Percentiles rank a stretch among this genome's conserved stretches.
phyloP scores from a whole-genome alignment of 2,113 vertebrate genomes.

The Pyxicephalus adspersus region DNA sequence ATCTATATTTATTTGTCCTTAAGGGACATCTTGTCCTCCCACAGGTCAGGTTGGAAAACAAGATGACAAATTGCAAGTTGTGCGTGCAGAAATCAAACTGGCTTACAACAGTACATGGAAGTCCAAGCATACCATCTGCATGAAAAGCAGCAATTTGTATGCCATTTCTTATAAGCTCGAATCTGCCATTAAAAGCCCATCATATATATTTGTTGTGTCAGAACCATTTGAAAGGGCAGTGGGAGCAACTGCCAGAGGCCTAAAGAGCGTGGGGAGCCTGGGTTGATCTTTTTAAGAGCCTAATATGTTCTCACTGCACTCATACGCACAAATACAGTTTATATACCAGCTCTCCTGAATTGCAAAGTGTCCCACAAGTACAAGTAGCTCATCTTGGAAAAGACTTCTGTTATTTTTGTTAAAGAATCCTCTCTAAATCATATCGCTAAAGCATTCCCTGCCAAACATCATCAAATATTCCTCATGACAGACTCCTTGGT shows the following conservation, averaged over 20 bases:
- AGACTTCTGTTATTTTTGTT: neutral
- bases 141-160: slow-evolving; percentile 7
- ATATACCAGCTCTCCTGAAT: neutral
- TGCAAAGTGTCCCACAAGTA: neutral
- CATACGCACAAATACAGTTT: neutral
- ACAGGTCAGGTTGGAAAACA: neutral
- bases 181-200: slow-evolving; percentile 41
- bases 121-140: slow-evolving; percentile 8
- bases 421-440: neutral
- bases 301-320: slow-evolving; percentile 13
- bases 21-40: neutral
- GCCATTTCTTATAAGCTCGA: slow-evolving; percentile 24
- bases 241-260: slow-evolving; percentile 42
- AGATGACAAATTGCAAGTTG: slow-evolving; percentile 28
- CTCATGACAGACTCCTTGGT: too few species aligned
- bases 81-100: slow-evolving; percentile 43
- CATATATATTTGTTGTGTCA: slow-evolving; percentile 50
- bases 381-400: neutral
- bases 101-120: neutral
- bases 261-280: slow-evolving; percentile 2
- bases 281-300: neutral
- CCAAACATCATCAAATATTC: too few species aligned
- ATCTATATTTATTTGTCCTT: slow-evolving; percentile 7
- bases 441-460: too few species aligned
- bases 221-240: slow-evolving; percentile 43